Percentiles rank a stretch among this genome's conserved stretches.
Conservation (phyloP, 1,140 invertebrate species). For the Phortica variegata region DNA sequence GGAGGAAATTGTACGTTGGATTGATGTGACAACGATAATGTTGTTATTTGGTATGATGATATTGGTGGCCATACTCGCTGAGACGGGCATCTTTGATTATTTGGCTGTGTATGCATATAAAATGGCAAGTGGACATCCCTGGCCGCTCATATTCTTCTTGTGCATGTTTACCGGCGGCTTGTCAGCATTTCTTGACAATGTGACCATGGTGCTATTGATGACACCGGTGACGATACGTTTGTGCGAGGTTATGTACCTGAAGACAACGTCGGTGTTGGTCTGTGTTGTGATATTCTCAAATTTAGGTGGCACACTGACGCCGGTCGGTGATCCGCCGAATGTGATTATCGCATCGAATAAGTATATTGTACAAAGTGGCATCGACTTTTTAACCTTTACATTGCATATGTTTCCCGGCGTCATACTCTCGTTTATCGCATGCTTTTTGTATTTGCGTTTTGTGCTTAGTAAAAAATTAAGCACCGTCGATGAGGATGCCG, state of each 20-base stretch:
- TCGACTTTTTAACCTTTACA: constrained; percentile 75
- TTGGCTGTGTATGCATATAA: constrained; percentile 63
- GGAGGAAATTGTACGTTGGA: constrained; percentile 73
- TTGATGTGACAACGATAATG: constrained; percentile 79
- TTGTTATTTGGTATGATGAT: constrained; percentile 89
- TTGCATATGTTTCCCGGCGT: constrained; percentile 76
- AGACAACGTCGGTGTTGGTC: constrained; percentile 76
- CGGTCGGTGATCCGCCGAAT: constrained; percentile 84
- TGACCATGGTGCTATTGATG: constrained; percentile 81
- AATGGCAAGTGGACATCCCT: constrained; percentile 74
- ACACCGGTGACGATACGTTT: constrained; percentile 82
- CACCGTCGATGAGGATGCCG: constrained; percentile 65
- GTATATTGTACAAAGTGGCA: constrained; percentile 64
- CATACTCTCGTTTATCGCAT: constrained; percentile 64
- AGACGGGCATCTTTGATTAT: constrained; percentile 85
- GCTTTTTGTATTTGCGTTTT: constrained; percentile 68
- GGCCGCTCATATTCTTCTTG: constrained; percentile 76
- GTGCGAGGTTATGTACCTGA: constrained; percentile 81
- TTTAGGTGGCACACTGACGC: constrained; percentile 79
- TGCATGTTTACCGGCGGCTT: constrained; percentile 76
- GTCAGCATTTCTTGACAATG: constrained; percentile 83
- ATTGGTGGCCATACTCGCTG: constrained; percentile 77
- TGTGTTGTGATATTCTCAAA: constrained; percentile 79
- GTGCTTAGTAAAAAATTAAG: constrained; percentile 68
- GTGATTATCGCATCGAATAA: constrained; percentile 79